Base-by-base conservation (phyloP, 2,113 vertebrate genomes). In the Larimichthys crocea region DNA sequence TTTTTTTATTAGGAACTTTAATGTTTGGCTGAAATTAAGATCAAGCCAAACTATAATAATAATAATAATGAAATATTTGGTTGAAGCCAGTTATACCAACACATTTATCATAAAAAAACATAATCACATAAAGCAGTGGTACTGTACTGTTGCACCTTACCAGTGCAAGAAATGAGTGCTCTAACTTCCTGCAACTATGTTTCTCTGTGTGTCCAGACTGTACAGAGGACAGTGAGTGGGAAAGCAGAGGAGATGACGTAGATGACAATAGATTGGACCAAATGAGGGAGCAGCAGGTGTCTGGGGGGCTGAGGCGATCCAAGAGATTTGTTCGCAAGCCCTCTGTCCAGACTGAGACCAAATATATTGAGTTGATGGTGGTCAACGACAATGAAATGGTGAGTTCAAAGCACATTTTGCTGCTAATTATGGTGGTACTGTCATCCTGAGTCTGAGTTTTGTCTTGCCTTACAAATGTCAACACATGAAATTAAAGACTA, bases 291-390 rank as follows among this genome's bases (percentile, higher is more conserved):
- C 74, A 82, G 74, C 88, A 85, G 86, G 66, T 1, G 65, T 73
- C 86, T 2, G 87, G 68, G 14, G 86, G 31, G 22, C 88, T 93
- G 79, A 92, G 74, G 61, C 76, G 94, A 49, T 89, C 90, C 60
- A 95, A 94, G 86, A 90, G 95, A 80, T 92, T 95, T 92, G 95
- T 96, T 29, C 96, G 96, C 79, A 94, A 96, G 61, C 95, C 94
- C 83, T 97, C 97, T 0, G 97, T 98, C 29, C 97, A 98, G 92
- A 96, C 95, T 1, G 98, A 99, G 94, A 99, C 97, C 94, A 99
- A 99, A 93, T 99, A 98, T 50, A 97, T 99, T 46, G 97, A 99
- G 92, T 92, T 99, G 94, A 97, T 98, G 16, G 96, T 99, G 71
- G 96, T 99, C 92, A 99, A 98, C 0, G 98, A 99, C 93, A 95